Evolutionary conservation across 2,888 invertebrate genomes (phyloP).

Genomic region (Geophilus truncorum): DNA sequence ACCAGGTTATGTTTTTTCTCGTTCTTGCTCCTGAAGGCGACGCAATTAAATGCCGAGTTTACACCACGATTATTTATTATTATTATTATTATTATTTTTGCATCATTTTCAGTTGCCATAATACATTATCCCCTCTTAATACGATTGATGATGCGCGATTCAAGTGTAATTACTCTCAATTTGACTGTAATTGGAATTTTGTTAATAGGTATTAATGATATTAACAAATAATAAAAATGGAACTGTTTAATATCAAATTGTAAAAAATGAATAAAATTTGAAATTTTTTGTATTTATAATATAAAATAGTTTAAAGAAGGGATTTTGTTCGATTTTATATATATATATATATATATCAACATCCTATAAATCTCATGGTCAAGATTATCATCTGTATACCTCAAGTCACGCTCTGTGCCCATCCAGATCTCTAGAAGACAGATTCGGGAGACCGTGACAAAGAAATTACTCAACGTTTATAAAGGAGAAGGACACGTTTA

Average conservation of each 20-base stretch:
- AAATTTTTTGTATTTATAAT: neutral
- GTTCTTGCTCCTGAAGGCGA: neutral
- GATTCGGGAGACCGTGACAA: neutral
- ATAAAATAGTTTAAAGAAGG: neutral
- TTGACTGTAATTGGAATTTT: neutral
- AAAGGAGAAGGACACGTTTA: neutral
- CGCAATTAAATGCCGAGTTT: no score
- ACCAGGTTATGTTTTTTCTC: neutral
- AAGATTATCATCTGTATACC: neutral
- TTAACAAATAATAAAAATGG: neutral
- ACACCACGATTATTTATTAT: neutral
- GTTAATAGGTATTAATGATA: neutral
- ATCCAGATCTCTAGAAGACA: slow-evolving; percentile 3
- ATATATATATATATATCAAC: no score
- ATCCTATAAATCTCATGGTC: neutral
- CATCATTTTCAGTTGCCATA: neutral
- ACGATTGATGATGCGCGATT: neutral
- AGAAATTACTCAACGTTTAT: neutral
- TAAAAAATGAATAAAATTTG: neutral
- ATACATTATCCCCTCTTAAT: neutral
- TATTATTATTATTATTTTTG: neutral
- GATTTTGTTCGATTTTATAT: no score
- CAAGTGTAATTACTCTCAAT: neutral
- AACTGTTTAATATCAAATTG: neutral
- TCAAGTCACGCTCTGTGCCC: neutral